Base-by-base conservation (phyloP, 2,113 vertebrate species). In the Clinocottus analis region DNA sequence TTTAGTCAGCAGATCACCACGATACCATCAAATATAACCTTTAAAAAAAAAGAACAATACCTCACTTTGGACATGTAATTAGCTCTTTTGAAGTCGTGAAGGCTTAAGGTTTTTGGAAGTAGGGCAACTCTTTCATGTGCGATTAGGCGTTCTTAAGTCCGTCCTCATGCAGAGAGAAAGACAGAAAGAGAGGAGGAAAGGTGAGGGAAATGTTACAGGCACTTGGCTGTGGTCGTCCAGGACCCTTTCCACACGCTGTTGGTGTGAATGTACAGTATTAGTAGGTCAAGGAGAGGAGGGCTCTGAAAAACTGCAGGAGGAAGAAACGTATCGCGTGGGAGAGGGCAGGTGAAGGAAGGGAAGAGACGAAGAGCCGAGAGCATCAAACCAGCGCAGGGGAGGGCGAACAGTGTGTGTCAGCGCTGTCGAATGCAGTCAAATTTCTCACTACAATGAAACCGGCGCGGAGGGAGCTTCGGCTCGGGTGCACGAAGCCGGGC, bases 111-210 rank as follows among this genome's bases (percentile, higher is more conserved):
- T 86, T 33, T 75, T 76, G 41, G 69, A 89, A 86, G 75, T 86
- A 76, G 77, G 66, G 69, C 75, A 80, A 43, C 62, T 75, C 87
- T 89, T 89, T 93, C 72, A 91, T 85, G 83, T 90, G 80, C 64
- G 81, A 88, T 89, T 78, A 91, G 62, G 58, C 69, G 47, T 68
- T 69, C 62, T 75, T 84, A 61, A 86, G 75, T 77, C 45, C 29
- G 27, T 85, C 68, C 49, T 80, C 41, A 61, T 21, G 21, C 25
- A 69, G 72, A 39, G 27, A 63, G 27, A 29, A 45, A 68, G 56
- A 71, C 25, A 49, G 59, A 75, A 55, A 12, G 56, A 47, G 60
- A 75, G 37, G 21, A 70, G 51, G 45, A 39, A 51, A 33, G 47
- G 31, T 66, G 35, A 49, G 29, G 19, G 83, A 60, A 77, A 70